Evolutionary conservation across 2,797 vertebrate species (phyloP).

Genomic region (Falco naumanni): DNA sequence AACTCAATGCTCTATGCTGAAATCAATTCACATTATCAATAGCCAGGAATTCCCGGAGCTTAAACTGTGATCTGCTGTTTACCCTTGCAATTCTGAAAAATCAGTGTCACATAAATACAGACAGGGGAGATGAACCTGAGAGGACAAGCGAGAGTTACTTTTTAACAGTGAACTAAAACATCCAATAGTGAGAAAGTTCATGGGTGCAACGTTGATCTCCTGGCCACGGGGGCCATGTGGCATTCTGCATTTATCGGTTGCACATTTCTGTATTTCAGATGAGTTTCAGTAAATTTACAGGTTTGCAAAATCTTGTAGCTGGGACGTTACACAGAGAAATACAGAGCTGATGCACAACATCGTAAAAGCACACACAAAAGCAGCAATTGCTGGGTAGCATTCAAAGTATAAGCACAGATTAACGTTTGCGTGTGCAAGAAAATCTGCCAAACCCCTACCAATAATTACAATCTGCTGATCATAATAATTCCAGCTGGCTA

Average conservation of each 20-base stretch:
- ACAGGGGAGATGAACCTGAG: neutral
- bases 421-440: neutral
- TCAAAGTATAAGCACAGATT: neutral
- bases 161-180: neutral
- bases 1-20: constrained; percentile 33
- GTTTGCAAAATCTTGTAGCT: neutral
- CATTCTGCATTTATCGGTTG: neutral
- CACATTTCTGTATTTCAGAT: neutral
- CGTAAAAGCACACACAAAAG: neutral
- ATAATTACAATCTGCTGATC: neutral
- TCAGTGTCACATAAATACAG: neutral
- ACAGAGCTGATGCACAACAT: neutral
- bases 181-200: neutral
- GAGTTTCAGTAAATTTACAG: neutral
- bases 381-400: neutral
- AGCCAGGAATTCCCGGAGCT: neutral
- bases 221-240: accelerated
- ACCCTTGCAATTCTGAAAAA: neutral
- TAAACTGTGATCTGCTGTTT: neutral
- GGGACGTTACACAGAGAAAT: accelerated
- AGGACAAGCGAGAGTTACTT: neutral
- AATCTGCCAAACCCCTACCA: neutral
- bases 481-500: neutral
- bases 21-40: neutral
- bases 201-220: neutral